Base-by-base conservation (phyloP, 2,797 vertebrate species). In the Hydrocynus forskahlii region DNA sequence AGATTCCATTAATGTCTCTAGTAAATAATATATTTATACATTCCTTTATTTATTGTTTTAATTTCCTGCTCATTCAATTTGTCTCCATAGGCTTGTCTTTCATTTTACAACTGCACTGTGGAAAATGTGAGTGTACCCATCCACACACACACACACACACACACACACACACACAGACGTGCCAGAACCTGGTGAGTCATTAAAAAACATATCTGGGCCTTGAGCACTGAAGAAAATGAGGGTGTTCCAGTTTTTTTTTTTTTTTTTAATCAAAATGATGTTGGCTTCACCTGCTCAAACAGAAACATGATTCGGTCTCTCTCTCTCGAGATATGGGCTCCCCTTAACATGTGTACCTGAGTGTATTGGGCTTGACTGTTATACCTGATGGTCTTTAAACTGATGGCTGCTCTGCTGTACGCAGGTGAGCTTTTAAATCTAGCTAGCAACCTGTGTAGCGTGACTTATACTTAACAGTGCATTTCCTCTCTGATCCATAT, bases 261-360 rank as follows among this genome's bases (percentile, higher is more conserved):
- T 67, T 68, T 76, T 72, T 71, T 29, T 76, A 60, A 57, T 71
- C 68, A 55, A 17, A 54, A 76, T 79, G 29, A 10, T 43, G n/a
- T 70, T 70, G 67, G 60, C 10, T 35, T 63, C 13, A 29, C 25
- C 63, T 59, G 29, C 38, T 78, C 73, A 71, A 75, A 75, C 67
- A 71, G 84, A 81, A 89, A 87, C 72, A 35, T 12, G 79, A 88
- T 73, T 57, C 19, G 35, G 64, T 63, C 55, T 50, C 73, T 78
- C 40, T 81, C 16, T 50, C 23, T 83, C 69, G 74, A 76, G 45
- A 83, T 83, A 69, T 75, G 74, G 55, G 83, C 79, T 74, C 74
- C 71, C 75, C 77, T 76, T 62, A 74, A 76, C 68, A 45, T 74
- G 40, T 67, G 23, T 68, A 74, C 66, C 80, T 78, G 64, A 67